Evolutionary conservation across 2,888 invertebrate genomes (phyloP), one percentile per base, ranked within the genome.

Genomic region (Dryomyza anilis): DNA sequence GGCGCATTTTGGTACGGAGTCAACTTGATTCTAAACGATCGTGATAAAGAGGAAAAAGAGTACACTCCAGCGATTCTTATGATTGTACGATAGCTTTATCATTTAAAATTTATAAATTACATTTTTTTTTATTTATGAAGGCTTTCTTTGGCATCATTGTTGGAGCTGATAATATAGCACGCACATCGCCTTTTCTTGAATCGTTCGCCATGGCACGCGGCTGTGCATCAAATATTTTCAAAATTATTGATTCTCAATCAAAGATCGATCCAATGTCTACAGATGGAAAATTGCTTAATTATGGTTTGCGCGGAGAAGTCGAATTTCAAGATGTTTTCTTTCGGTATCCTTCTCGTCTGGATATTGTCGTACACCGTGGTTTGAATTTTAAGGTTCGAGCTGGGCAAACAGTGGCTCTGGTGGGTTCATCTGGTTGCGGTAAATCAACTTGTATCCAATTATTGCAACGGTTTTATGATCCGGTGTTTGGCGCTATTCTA

Each of bases 1-100:
- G 83, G 93, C 0, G 88, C 91, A 0, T 93, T 94, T 78, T 93
- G 92, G 91, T 93, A 92, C 78, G 94, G 94, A 0, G 89, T 91
- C 0, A 86, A 87, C 64, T 85, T 93, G 14, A 91, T 93, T 67
- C 75, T 92, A 39, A 87, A 89, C 0, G 89, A 89, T 78, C 85
- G 89, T 16, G 81, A 85, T 1, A 85, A 86, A 43, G 85, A 81
- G 0, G 78, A 82, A 4, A 89, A 89, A 5, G 85, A 87, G 27
- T 92, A 92, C 71, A 90, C 89, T 0, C 87, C 92, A 0, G 89
- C 89, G 2, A 89, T 88, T 5, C 82, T 93, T 25, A 88, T 92
- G 83, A 91, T 91, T 75, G 92, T 90, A 64, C 14, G 10, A 14
- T 3, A 12, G 12, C 10, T 25, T 3, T 36, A 19, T 23, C 6